Evolutionary conservation across 2,888 invertebrate species (phyloP).

Genomic region (Drosophila aldrichi): DNA sequence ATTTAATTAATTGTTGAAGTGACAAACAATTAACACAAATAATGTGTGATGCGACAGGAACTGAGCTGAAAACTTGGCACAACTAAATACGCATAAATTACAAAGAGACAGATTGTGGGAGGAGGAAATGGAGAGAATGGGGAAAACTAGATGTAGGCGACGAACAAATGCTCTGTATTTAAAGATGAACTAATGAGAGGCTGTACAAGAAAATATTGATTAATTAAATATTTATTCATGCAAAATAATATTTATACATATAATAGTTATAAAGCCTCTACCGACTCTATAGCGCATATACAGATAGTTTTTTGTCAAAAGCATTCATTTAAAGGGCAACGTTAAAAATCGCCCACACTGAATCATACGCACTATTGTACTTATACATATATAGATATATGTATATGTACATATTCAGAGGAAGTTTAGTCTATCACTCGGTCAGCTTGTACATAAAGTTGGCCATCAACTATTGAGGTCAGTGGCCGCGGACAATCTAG

Average conservation of each 20-base stretch:
- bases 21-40: constrained; percentile 58
- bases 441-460: constrained; percentile 48
- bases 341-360: constrained; percentile 33
- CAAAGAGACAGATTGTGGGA: not conserved
- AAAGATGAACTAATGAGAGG: not conserved
- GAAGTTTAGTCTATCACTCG: constrained; percentile 55
- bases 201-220: not conserved
- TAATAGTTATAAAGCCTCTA: no score
- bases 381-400: not conserved
- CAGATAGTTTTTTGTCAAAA: constrained; percentile 4
- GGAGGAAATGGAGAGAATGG: not conserved
- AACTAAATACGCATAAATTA: constrained; percentile 38
- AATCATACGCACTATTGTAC: constrained; percentile 17
- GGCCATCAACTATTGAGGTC: constrained; percentile 52
- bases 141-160: not conserved
- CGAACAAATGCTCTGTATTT: constrained; percentile 18
- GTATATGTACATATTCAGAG: constrained; percentile 7
- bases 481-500: constrained; percentile 45
- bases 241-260: no score
- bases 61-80: constrained; percentile 34
- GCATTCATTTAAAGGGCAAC: constrained; percentile 41
- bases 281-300: not conserved
- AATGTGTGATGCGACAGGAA: constrained; percentile 54
- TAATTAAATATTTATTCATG: not conserved
- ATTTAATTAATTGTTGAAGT: constrained; percentile 62